phyloP scores from a whole-genome alignment of 2,888 invertebrate genomes.

The Hartigia nigra region DNA sequence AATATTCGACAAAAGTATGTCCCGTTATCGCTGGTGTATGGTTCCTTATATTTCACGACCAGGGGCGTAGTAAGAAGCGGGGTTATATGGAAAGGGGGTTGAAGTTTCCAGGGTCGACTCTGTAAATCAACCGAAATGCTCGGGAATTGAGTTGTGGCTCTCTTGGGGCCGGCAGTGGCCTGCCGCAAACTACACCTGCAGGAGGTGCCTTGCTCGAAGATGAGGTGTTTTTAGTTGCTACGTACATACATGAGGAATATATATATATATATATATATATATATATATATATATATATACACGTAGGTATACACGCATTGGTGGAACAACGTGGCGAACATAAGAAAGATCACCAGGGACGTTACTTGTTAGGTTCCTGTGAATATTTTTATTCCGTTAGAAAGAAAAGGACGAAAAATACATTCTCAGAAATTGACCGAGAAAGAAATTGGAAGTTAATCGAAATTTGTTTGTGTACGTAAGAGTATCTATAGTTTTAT shows the following conservation, averaged over 20 bases:
- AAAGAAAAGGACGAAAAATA: not conserved
- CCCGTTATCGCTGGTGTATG: not conserved
- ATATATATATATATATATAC: slow-evolving; percentile 31
- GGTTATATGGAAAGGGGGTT: slow-evolving; percentile 17
- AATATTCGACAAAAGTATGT: not conserved
- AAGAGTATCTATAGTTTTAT: not conserved
- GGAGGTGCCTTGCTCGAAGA: slow-evolving; percentile 32
- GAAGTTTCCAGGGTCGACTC: slow-evolving; percentile 36
- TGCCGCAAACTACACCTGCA: slow-evolving; percentile 36
- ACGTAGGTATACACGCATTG: slow-evolving; percentile 2
- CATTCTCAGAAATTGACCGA: not conserved
- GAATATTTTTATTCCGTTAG: not conserved
- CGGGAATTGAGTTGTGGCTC: slow-evolving; percentile 55
- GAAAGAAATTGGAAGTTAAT: not conserved
- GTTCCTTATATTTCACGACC: not conserved
- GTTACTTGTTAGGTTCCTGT: not conserved
- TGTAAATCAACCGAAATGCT: slow-evolving; percentile 56
- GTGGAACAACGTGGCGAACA: not conserved
- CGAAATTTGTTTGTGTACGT: not conserved
- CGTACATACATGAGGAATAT: not conserved
- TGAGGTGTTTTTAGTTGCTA: slow-evolving; percentile 34
- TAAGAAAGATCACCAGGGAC: not conserved
- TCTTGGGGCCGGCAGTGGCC: slow-evolving; percentile 42
- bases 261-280: slow-evolving; percentile 25
- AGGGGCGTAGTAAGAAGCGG: not conserved